phyloP scores from a whole-genome alignment of 2,888 invertebrate species.

The Spodoptera littoralis region DNA sequence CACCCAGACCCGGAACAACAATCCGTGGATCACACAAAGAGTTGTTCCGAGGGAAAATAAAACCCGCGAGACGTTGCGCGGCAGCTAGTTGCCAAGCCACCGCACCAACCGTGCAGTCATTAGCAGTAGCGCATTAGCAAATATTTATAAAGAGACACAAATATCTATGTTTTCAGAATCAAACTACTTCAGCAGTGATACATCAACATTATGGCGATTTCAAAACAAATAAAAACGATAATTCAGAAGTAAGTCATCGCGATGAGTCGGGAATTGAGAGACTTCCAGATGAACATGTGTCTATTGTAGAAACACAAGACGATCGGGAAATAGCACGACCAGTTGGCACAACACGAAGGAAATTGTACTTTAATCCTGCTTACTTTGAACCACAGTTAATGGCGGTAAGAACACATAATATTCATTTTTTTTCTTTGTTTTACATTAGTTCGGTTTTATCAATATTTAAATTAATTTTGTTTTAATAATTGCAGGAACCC shows the following conservation, averaged over 20 bases:
- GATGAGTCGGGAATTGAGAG: slow-evolving; percentile 91
- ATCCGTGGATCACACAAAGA: no score
- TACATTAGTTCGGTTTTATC: no score
- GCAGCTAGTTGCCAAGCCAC: no score
- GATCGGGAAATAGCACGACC: slow-evolving; percentile 91
- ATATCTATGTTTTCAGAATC: slow-evolving; percentile 68
- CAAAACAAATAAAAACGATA: slow-evolving; percentile 70
- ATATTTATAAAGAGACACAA: no score
- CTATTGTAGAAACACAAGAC: slow-evolving; percentile 94
- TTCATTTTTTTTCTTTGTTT: no score
- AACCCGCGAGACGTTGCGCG: no score
- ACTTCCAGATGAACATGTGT: slow-evolving; percentile 95
- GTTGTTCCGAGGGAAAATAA: no score
- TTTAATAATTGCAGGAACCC: slow-evolving; percentile 90
- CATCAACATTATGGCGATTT: slow-evolving; percentile 89
- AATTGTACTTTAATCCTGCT: slow-evolving; percentile 96
- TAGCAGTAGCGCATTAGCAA: no score
- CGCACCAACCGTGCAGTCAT: no score
- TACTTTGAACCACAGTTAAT: slow-evolving; percentile 96
- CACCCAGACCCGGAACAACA: no score
- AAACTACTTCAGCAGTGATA: slow-evolving; percentile 91
- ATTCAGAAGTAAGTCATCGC: slow-evolving; percentile 77
- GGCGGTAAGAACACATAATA: slow-evolving; percentile 87
- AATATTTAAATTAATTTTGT: slow-evolving; percentile 1
- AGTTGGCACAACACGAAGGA: slow-evolving; percentile 92